Evolutionary conservation across 2,797 vertebrate species (phyloP).

Genomic region (Poeciliopsis infans): DNA sequence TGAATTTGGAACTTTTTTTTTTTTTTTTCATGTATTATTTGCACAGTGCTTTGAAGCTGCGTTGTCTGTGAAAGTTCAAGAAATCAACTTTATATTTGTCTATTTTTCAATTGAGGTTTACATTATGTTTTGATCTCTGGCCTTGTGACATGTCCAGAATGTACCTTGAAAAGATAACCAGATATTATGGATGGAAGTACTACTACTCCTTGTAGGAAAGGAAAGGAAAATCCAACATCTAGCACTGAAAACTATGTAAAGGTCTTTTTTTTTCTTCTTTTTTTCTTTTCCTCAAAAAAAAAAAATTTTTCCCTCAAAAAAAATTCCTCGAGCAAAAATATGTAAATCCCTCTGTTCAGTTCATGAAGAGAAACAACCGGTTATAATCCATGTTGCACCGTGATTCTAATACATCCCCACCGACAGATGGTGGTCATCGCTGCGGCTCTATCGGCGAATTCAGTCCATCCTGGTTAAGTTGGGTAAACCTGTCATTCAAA

Average conservation of each 20-base stretch:
- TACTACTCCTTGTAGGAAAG: too few species aligned
- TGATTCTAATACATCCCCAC: conserved; percentile 26
- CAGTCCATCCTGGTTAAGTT: conserved; percentile 34
- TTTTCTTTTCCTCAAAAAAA: too few species aligned
- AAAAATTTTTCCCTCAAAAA: too few species aligned
- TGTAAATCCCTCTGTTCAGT: conserved; percentile 58
- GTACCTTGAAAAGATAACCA: background rate
- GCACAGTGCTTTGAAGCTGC: background rate
- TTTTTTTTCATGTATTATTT: background rate
- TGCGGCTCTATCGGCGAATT: conserved; percentile 25
- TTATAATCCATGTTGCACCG: conserved; percentile 51
- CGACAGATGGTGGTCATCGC: conserved; percentile 21
- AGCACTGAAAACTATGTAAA: too few species aligned
- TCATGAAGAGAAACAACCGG: conserved; percentile 53
- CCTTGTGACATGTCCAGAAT: background rate
- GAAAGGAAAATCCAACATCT: too few species aligned
- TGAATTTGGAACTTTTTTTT: background rate
- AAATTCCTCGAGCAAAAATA: conserved; percentile 63
- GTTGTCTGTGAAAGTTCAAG: background rate
- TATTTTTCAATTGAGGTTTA: background rate
- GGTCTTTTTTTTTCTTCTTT: too few species aligned
- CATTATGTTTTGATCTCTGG: background rate
- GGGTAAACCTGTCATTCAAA: too few species aligned
- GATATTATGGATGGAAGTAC: background rate
- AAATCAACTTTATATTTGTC: background rate